A percentile compares a stretch with the other conserved stretches of the same genome.
These are phyloP conservation scores for Pollenia amentaria DNA, from an alignment of 2,888 invertebrate genomes.

Conservation along the genomic window DNA sequence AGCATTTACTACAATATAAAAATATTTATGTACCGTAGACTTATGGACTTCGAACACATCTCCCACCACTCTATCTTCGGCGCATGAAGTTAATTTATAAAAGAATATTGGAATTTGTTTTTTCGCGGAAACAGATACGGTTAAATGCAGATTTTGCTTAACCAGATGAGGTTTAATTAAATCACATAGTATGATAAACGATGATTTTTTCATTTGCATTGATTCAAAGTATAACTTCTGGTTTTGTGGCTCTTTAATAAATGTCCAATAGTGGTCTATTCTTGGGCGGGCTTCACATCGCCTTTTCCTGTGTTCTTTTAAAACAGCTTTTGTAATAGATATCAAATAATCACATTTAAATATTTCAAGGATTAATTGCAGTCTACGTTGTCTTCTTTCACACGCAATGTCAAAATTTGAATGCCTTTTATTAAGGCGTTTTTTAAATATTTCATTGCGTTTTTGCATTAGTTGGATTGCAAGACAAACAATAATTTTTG, in stretches of 20 bases:
- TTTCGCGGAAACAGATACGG: conserved; percentile 36
- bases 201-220: conserved; percentile 34
- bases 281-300: conserved; percentile 18
- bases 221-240: conserved; percentile 41
- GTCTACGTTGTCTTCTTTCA: no score
- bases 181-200: conserved; percentile 4
- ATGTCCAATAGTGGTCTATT: conserved; percentile 33
- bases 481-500: no score
- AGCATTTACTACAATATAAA: conserved; percentile 48
- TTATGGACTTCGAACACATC: conserved; percentile 57
- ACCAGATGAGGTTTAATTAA: no score
- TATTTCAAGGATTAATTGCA: not conserved
- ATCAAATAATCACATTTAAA: conserved; percentile 18
- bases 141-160: conserved; percentile 15
- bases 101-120: conserved; percentile 58
- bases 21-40: conserved; percentile 56
- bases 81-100: conserved; percentile 58
- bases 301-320: conserved; percentile 2
- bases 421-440: not conserved
- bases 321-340: conserved; percentile 17
- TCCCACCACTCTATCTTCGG: conserved; percentile 51
- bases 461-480: no score
- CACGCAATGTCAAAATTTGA: no score
- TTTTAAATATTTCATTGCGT: no score
- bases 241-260: conserved; percentile 30